A percentile compares a stretch with the other conserved stretches of the same genome.
Evolutionary conservation across 2,888 invertebrate species (phyloP).

Genomic region (Achlya flavicornis): DNA sequence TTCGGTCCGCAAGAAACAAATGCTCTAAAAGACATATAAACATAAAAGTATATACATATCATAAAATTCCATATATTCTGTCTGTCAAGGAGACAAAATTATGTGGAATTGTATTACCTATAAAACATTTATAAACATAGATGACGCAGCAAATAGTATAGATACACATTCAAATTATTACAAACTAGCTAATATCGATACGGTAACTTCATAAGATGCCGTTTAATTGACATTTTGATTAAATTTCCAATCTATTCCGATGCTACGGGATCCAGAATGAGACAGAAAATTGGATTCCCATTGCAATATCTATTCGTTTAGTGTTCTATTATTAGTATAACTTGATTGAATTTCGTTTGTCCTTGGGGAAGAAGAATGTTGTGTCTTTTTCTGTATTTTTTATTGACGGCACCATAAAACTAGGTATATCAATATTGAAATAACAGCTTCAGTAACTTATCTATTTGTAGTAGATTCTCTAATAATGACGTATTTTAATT

Average conservation of each 20-base stretch:
- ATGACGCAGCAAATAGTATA: slow-evolving; percentile 10
- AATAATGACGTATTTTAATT: too few species aligned
- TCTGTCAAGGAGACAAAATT: too few species aligned
- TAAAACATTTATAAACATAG: too few species aligned
- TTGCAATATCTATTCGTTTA: slow-evolving; percentile 46
- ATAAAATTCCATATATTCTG: too few species aligned
- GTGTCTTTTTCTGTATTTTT: background rate
- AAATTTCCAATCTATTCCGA: slow-evolving; percentile 56
- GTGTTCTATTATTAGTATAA: slow-evolving; percentile 42
- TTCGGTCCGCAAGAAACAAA: too few species aligned
- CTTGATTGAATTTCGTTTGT: slow-evolving; percentile 22
- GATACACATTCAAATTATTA: slow-evolving; percentile 18
- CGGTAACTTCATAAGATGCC: slow-evolving; percentile 46
- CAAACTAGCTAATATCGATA: slow-evolving; percentile 32
- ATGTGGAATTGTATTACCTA: too few species aligned
- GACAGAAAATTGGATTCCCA: slow-evolving; percentile 58
- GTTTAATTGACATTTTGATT: slow-evolving; percentile 63
- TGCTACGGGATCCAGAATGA: slow-evolving; percentile 45
- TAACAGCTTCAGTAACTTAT: too few species aligned
- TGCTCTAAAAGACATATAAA: too few species aligned
- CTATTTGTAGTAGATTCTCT: too few species aligned
- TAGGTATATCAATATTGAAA: too few species aligned
- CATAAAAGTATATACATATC: too few species aligned
- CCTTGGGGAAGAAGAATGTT: slow-evolving; percentile 20
- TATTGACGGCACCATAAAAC: background rate